Evolutionary conservation across 2,888 invertebrate species (phyloP).

Genomic region (Maniola hyperantus): DNA sequence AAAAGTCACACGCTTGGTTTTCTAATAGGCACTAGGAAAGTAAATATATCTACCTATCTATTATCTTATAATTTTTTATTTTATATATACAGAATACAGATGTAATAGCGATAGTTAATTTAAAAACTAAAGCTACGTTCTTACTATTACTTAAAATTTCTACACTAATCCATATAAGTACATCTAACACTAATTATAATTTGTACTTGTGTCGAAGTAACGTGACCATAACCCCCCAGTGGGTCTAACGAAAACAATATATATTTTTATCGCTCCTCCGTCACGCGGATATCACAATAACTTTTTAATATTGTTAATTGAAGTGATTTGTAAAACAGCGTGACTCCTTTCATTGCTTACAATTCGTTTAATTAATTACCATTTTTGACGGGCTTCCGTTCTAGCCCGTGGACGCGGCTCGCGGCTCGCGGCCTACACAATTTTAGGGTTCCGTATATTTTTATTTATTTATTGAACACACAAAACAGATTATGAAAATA

Average conservation of each 20-base stretch:
- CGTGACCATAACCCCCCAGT: slow-evolving; percentile 7
- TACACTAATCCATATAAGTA: no score
- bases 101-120: no score
- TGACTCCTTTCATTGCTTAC: slow-evolving; percentile 82
- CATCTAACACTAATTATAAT: neutral
- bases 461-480: no score
- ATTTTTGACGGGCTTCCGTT: slow-evolving; percentile 78
- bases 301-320: slow-evolving; percentile 82
- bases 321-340: slow-evolving; percentile 83
- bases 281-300: slow-evolving; percentile 74
- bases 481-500: no score
- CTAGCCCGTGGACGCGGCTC: slow-evolving; percentile 51
- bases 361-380: slow-evolving; percentile 81
- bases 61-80: no score
- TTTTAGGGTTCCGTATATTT: neutral
- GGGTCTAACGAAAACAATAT: slow-evolving; percentile 21
- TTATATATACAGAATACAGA: no score
- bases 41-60: neutral
- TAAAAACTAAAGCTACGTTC: no score
- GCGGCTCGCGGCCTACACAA: slow-evolving; percentile 64
- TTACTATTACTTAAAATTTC: neutral
- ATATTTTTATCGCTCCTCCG: slow-evolving; percentile 52
- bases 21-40: neutral
- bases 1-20: slow-evolving; percentile 73
- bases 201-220: slow-evolving; percentile 3